Evolutionary conservation across 2,113 vertebrate genomes (phyloP).

Genomic region (Sturnira hondurensis): DNA sequence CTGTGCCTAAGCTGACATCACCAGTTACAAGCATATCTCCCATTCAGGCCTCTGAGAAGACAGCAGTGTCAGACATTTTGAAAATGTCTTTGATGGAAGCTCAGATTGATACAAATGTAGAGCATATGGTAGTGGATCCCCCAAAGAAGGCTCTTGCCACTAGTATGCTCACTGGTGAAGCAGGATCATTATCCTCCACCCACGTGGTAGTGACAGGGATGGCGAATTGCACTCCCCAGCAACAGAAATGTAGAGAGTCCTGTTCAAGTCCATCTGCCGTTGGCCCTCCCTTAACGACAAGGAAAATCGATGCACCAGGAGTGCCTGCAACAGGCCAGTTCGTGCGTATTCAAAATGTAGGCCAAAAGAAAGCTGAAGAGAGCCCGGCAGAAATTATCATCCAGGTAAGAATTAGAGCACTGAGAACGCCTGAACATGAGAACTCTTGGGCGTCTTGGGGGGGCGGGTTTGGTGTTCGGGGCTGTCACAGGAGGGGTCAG

Average conservation of each 20-base stretch:
- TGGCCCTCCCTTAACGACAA: constrained; percentile 76
- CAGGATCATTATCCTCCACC: constrained; percentile 78
- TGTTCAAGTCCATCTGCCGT: constrained; percentile 81
- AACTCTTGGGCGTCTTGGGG: constrained; percentile 33
- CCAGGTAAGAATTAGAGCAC: constrained; percentile 85
- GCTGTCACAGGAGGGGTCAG: neutral
- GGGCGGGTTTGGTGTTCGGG: constrained; percentile 33
- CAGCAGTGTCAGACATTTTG: constrained; percentile 92
- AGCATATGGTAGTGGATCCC: constrained; percentile 89
- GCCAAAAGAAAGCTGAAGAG: constrained; percentile 88
- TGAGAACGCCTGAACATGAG: neutral
- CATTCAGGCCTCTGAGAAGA: constrained; percentile 82
- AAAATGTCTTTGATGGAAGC: constrained; percentile 99
- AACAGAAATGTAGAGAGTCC: constrained; percentile 85
- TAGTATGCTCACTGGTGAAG: constrained; percentile 79
- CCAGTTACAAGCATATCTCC: constrained; percentile 84
- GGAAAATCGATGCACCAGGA: constrained; percentile 79
- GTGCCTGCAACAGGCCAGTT: constrained; percentile 83
- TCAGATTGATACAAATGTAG: constrained; percentile 90
- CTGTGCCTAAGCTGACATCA: constrained; percentile 81
- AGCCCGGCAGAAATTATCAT: constrained; percentile 87
- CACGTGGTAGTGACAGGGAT: constrained; percentile 81
- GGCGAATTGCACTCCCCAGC: constrained; percentile 79
- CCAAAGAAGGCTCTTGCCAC: constrained; percentile 86
- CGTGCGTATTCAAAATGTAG: constrained; percentile 87